Base-by-base conservation (phyloP, 35 echinoderm and acorn worm genomes). In the Strongylocentrotus purpuratus region DNA sequence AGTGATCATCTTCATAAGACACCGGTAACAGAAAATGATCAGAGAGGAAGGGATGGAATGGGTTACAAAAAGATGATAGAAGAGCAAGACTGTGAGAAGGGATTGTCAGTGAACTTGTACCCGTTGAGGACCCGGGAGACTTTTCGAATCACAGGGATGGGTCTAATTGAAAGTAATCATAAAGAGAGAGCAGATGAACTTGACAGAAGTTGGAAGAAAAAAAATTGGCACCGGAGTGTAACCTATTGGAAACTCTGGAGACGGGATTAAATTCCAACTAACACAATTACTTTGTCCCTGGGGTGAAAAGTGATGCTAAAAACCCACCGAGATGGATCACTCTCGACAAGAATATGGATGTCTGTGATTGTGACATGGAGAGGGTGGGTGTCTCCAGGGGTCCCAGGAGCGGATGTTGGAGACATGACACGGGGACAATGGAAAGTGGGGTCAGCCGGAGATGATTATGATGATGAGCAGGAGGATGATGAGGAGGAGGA, bases 231-330 rank as follows among this genome's bases (percentile, higher is more conserved):
- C 20, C 20, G 65, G 25, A 78, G 18, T 78, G 22, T 78, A 78
- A 59, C 25, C 22, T 22, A 78, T 78, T n/a, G 22, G n/a, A 78
- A 78, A 7, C 65, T 78, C 65, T 0, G 65, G 65, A 78, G 65
- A 78, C 65, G 22, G 22, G 65, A 78, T 78, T 78, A n/a, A 78
- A 78, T 78, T 78, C 65, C 28, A 78, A 78, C 65, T 78, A 78
- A 78, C 65, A 78, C 65, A 78, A 78, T 78, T 78, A 78, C 65
- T 18, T 5, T 4, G 25, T 78, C 65, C 65, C 28, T 78, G 65
- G 65, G 65, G 65, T 78, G 65, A 28, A 78, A 78, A 78, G 65
- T 78, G 65, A 78, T 78, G 65, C 65, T 78, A 78, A 78, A 78
- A 78, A 78, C 65, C 65, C 65, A 78, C 15, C n/a, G 65, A 78